Evolutionary conservation across 1,140 invertebrate species (phyloP).

Genomic region (Leptinotarsa lineolata): DNA sequence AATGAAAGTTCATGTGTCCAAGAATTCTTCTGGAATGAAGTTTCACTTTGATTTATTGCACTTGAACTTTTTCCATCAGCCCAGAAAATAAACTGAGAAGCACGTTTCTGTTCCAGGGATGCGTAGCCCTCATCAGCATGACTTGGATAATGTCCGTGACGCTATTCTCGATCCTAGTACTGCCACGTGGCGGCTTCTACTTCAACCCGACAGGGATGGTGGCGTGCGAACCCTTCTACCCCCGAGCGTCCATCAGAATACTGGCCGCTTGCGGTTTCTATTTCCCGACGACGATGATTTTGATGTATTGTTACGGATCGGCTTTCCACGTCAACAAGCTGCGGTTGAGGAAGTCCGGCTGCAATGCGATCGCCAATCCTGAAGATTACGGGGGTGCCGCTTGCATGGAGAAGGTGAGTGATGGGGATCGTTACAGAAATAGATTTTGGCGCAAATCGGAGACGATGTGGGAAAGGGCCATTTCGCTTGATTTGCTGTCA

Average conservation of each 20-base stretch:
- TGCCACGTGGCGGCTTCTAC: constrained; percentile 81
- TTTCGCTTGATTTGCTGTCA: too few species aligned
- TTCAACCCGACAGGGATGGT: constrained; percentile 82
- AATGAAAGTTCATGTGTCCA: too few species aligned
- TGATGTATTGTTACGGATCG: constrained; percentile 88
- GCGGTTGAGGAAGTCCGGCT: constrained; percentile 64
- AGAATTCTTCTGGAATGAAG: too few species aligned
- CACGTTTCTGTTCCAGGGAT: constrained; percentile 65
- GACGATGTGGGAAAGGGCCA: too few species aligned
- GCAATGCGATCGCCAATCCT: constrained; percentile 53
- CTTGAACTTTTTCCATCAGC: too few species aligned
- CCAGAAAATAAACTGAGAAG: too few species aligned
- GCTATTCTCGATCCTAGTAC: constrained; percentile 76
- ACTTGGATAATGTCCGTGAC: constrained; percentile 82
- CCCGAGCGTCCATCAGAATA: constrained; percentile 74
- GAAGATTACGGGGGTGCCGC: constrained; percentile 51
- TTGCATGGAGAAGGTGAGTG: constrained; percentile 62
- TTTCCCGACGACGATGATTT: constrained; percentile 85
- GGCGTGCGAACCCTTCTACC: constrained; percentile 85
- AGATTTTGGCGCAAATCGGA: too few species aligned
- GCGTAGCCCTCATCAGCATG: constrained; percentile 78
- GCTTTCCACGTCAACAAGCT: constrained; percentile 85
- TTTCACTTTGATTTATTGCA: too few species aligned
- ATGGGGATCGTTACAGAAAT: background rate
- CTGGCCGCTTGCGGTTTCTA: constrained; percentile 83